Base-by-base conservation (phyloP, 2,797 vertebrate genomes). In the Macropus fuliginosus region DNA sequence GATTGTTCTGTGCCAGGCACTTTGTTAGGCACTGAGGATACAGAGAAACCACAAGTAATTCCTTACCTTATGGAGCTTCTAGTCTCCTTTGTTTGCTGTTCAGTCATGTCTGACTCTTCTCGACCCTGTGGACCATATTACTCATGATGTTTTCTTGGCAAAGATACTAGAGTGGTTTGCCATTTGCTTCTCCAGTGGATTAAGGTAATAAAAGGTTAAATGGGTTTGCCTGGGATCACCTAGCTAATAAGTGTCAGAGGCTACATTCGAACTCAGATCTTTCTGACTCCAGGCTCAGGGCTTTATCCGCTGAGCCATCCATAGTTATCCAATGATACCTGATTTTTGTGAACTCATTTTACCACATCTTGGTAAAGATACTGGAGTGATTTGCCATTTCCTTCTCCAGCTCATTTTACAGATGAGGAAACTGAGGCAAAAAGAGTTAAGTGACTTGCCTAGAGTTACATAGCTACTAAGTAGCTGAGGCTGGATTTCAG, bases 381-480 rank as follows among this genome's bases (percentile, higher is more conserved):
- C n/a, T 50, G 0, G 21, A 24, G 56, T 28, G 10, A 55, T 34
- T 40, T 34, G 46, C 13, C 40, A 62, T 29, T 46, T 46, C 27
- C 16, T 8, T 56, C 3, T 0, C 0, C 11, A 27, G 21, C 5
- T 6, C 12, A 54, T 66, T 66, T 56, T 46, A 14, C 9, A 87
- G 90, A 74, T 9, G 91, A 92, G 91, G 34, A 87, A 92, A 90
- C 16, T 50, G 57, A 96, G 89, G 46, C 18, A 6, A 95, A 91
- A 8, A 81, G 40, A 29, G 24, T 11, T 54, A 81, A 81, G 74
- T 46, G 74, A 46, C 21, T 81, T 81, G 40, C 13, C 74, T 18
- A 81, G 8, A 3, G 9, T 1, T 55, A 90, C 3, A 90, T 0
- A 34, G 24, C 18, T 91, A 92, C 92, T 93, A 66, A 1, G 12